Conservation (phyloP, 2,113 vertebrate genomes). For the Polyodon spathula region DNA sequence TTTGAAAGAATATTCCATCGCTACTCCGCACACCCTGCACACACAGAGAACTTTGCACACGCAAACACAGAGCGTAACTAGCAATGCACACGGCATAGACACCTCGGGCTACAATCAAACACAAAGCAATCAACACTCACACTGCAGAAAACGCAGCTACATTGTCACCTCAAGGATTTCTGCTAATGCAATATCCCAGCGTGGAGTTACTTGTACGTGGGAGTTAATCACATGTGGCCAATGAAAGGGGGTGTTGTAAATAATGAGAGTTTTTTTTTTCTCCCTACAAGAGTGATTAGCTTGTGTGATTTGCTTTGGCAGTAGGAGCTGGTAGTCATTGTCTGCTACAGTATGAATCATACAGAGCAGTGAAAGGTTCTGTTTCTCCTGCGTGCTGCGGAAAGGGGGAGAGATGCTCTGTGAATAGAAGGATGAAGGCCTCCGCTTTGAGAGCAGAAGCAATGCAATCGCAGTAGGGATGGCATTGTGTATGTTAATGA, state of each 20-base stretch:
- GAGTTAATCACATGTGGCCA: background rate
- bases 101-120: no score
- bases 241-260: background rate
- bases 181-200: background rate
- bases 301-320: background rate
- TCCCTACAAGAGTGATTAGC: background rate
- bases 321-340: background rate
- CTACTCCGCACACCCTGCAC: no score
- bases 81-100: no score
- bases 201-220: background rate
- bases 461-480: conserved; percentile 31
- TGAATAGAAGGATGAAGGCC: background rate
- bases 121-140: background rate
- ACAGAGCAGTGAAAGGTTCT: background rate
- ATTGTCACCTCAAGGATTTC: background rate
- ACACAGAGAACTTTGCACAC: no score
- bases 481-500: conserved; percentile 27
- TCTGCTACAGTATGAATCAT: background rate
- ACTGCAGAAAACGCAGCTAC: background rate
- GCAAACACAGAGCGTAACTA: no score
- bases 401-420: background rate
- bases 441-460: conserved; percentile 2
- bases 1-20: no score
- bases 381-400: background rate
- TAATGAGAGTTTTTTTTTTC: no score